Evolutionary conservation across 1,140 invertebrate genomes (phyloP).

Genomic region (Trichonephila clavipes): DNA sequence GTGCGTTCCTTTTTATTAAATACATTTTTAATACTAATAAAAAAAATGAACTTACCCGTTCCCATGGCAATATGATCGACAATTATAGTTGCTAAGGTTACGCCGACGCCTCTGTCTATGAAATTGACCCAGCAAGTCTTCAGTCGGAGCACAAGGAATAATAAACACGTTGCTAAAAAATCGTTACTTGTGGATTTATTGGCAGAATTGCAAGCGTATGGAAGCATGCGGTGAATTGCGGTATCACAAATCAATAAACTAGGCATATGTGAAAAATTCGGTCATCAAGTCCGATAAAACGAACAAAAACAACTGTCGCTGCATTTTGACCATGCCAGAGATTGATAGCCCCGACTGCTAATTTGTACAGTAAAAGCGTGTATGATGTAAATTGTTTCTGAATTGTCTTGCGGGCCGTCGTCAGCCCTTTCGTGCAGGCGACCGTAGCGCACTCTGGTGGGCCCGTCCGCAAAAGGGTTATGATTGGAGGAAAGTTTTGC

Average conservation of each 20-base stretch:
- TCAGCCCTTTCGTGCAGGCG: not conserved
- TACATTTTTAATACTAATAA: not conserved
- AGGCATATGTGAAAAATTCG: not conserved
- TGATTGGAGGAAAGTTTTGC: slow-evolving; percentile 63
- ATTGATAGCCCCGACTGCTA: not conserved
- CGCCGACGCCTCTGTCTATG: slow-evolving; percentile 44
- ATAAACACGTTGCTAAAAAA: slow-evolving; percentile 62
- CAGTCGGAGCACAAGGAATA: slow-evolving; percentile 3
- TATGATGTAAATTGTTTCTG: not conserved
- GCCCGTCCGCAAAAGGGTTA: not conserved
- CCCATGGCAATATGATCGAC: slow-evolving; percentile 69
- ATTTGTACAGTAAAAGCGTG: not conserved
- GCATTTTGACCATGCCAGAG: not conserved
- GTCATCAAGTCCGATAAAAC: not conserved
- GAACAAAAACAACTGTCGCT: not conserved
- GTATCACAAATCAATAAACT: slow-evolving; percentile 4
- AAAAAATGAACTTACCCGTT: slow-evolving; percentile 55
- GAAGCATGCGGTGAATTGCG: slow-evolving; percentile 36
- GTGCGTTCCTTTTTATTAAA: not conserved
- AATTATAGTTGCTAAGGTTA: slow-evolving; percentile 65
- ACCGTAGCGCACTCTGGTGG: slow-evolving; percentile 33
- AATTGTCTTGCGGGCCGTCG: not conserved
- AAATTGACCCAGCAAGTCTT: slow-evolving; percentile 14
- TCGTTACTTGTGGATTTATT: slow-evolving; percentile 35
- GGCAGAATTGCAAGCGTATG: slow-evolving; percentile 1